Base-by-base conservation (phyloP, 2,888 invertebrate genomes). In the Mesoligia furuncula region DNA sequence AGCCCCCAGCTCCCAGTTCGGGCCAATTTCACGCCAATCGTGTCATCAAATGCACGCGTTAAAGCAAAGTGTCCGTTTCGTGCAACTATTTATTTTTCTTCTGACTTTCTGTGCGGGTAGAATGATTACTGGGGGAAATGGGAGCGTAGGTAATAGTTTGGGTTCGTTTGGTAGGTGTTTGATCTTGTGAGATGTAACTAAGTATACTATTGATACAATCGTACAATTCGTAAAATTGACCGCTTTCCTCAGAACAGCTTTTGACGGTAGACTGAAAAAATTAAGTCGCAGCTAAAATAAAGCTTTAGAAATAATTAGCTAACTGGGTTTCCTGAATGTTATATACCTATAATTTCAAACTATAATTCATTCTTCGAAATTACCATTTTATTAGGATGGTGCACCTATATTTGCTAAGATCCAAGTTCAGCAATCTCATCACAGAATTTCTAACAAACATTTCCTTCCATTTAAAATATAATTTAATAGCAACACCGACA, bases 21-120 rank as follows among this genome's bases (percentile, higher is more conserved):
- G 92, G 92, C 93, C 93, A 96, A 96, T 96, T 96, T 95, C 94
- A 95, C 95, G 95, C 92, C 94, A 92, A 93, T 94, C 94, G 91
- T 89, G 93, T 95, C 94, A 95, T 95, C 95, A 95, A 93, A 93
- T 90, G 92, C 94, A 94, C 92, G 90, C 93, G 83, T 79, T 85
- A 85, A 85, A 89, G 87, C 87, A 83, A 88, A 90, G 89, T 90
- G 85, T 84, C 86, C 86, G 89, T 87, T 87, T 84, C 85, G 88
- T 86, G 84, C 85, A 86, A 88, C 88, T 85, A 89, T 85, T 86
- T 89, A 87, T 87, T 87, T 84, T 85, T 74, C 77, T 86, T 81
- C 76, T 80, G 51, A 75, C 75, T 75, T 80, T 77, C 31, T n/a
- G 69, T 57, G 62, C 36, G 83, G 78, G 66, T 70, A 65, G 68